Percentiles rank a stretch among this genome's conserved stretches.
These are phyloP conservation scores for Euwallacea similis DNA, from an alignment of 1,140 invertebrate species.

Conservation along the genomic window DNA sequence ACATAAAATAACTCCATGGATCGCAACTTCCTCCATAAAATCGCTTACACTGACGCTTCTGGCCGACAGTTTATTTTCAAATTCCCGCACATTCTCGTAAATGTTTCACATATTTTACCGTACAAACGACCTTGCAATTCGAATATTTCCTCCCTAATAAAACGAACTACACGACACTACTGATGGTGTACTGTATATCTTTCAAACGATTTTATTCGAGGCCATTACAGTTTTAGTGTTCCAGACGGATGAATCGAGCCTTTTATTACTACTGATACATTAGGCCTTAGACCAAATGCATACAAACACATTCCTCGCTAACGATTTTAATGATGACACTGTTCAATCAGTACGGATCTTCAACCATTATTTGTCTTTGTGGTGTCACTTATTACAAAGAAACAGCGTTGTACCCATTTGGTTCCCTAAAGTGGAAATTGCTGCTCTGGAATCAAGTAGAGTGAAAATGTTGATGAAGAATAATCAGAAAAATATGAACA, in stretches of 20 bases:
- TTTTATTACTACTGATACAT: conserved; percentile 23
- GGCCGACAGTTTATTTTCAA: conserved; percentile 21
- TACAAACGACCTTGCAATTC: conserved; percentile 21
- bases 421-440: too few relatives aligned
- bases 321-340: conserved; percentile 6
- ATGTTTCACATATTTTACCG: conserved; percentile 23
- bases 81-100: conserved; percentile 25
- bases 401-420: too few relatives aligned
- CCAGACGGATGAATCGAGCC: conserved; percentile 7
- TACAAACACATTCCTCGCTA: conserved; percentile 16
- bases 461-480: too few relatives aligned
- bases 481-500: too few relatives aligned
- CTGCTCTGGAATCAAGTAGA: too few relatives aligned
- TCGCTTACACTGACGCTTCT: conserved; percentile 17
- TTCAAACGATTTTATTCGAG: conserved; percentile 22
- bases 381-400: too few relatives aligned
- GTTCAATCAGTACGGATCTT: not conserved
- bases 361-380: too few relatives aligned
- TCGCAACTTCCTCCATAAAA: conserved; percentile 25
- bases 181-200: conserved; percentile 13
- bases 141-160: conserved; percentile 17
- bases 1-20: conserved; percentile 19
- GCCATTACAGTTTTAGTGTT: conserved; percentile 25
- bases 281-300: conserved; percentile 17
- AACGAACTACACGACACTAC: conserved; percentile 10